Conservation (phyloP, 1,140 invertebrate genomes). For the Trichonephila clavipes region DNA sequence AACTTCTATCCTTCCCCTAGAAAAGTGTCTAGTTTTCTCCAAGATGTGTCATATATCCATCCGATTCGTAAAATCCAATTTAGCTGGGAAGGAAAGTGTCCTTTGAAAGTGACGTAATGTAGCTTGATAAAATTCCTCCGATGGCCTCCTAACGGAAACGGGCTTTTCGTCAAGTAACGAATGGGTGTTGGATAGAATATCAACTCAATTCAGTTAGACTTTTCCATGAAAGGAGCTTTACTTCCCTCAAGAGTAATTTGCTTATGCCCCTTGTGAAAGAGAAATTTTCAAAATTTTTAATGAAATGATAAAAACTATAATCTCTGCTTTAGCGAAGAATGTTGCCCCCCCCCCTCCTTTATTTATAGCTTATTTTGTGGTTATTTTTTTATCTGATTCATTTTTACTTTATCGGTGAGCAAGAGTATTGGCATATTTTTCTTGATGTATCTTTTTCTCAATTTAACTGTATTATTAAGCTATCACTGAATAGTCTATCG, state of each 20-base stretch:
- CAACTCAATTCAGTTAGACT: constrained; percentile 31
- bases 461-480: too few relatives aligned
- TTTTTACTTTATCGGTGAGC: too few relatives aligned
- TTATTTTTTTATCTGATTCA: background rate
- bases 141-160: background rate
- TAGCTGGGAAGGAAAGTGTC: background rate
- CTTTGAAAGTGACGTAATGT: constrained; percentile 59
- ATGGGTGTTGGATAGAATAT: constrained; percentile 30
- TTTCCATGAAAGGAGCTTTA: background rate
- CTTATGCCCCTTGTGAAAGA: background rate
- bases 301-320: too few relatives aligned
- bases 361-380: background rate
- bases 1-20: background rate
- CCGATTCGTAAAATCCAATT: constrained; percentile 60
- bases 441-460: too few relatives aligned
- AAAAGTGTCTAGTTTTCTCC: constrained; percentile 8
- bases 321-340: too few relatives aligned
- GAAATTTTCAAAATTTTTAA: too few relatives aligned
- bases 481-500: too few relatives aligned
- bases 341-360: too few relatives aligned
- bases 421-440: too few relatives aligned
- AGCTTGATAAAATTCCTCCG: constrained; percentile 51
- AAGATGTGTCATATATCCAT: constrained; percentile 60
- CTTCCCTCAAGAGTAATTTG: background rate
- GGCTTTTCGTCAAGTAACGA: background rate